Conservation (phyloP, 35 echinoderm and acorn worm species). For the Chiridota heheva region DNA sequence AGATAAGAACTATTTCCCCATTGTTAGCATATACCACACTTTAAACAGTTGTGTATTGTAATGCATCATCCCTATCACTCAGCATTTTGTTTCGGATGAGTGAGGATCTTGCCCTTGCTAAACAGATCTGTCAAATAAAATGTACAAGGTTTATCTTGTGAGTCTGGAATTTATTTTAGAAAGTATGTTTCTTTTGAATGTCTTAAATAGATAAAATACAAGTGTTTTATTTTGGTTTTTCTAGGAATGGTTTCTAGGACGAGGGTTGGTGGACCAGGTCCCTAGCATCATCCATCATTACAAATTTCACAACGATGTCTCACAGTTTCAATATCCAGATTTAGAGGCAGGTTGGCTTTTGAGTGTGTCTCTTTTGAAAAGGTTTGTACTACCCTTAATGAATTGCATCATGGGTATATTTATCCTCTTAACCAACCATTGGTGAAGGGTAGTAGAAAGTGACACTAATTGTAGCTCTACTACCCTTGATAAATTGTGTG, state of each 20-base stretch:
- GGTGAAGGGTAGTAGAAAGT: neutral
- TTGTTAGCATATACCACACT: no score
- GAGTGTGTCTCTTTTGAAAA: conserved; percentile 55
- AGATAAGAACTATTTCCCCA: no score
- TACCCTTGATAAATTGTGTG: neutral
- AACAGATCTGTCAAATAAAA: no score
- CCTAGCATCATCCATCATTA: conserved; percentile 94
- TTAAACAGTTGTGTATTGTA: no score
- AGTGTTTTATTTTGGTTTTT: neutral
- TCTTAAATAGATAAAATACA: neutral
- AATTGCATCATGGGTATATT: neutral
- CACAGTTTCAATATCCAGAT: conserved; percentile 83
- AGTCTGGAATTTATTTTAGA: neutral
- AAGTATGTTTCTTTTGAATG: neutral
- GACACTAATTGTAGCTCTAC: neutral
- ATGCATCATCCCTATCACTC: no score
- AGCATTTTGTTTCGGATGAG: no score
- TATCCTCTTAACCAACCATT: neutral
- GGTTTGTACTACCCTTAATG: conserved; percentile 14
- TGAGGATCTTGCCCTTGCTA: no score
- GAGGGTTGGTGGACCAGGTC: conserved; percentile 59
- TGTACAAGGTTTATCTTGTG: no score
- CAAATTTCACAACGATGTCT: conserved; percentile 62
- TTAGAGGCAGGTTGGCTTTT: conserved; percentile 95
- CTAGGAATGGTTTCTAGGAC: conserved; percentile 80